Evolutionary conservation across 2,888 invertebrate genomes (phyloP), one percentile per base, ranked within the genome.

Genomic region (Flexamia atlantica): DNA sequence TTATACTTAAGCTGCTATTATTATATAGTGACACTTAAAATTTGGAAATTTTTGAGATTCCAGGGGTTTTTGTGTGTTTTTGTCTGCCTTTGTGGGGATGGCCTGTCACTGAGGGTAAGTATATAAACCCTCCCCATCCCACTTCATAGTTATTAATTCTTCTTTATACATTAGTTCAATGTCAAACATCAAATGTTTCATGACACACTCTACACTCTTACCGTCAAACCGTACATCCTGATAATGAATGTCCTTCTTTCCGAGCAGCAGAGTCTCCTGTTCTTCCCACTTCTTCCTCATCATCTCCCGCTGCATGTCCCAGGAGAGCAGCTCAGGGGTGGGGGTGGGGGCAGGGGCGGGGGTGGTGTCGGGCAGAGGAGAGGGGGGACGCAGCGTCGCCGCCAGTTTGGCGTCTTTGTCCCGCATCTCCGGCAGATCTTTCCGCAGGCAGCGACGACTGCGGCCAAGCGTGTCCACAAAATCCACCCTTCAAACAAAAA

Each of bases 161-260:
- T n/a, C n/a, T n/a, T n/a, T n/a, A n/a, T n/a, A n/a, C n/a, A n/a
- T n/a, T n/a, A n/a, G n/a, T n/a, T n/a, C n/a, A n/a, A n/a, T n/a
- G n/a, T n/a, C n/a, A n/a, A n/a, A n/a, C n/a, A n/a, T n/a, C n/a
- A n/a, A n/a, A n/a, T n/a, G n/a, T n/a, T n/a, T n/a, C n/a, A n/a
- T n/a, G n/a, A n/a, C n/a, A n/a, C n/a, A n/a, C n/a, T n/a, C n/a
- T n/a, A n/a, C n/a, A n/a, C 36, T 9, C 64, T 64, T 30, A 95
- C 96, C 96, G 90, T 97, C 96, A 90, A 95, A 97, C 83, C 97
- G 92, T 81, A 99, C 92, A 91, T 98, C 97, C 90, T 98, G 96
- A 89, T 99, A 99, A 91, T 98, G 98, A 80, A 97, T 93, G 90
- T 95, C 92, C 84, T 93, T 91, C 90, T 97, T 95, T 3, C 94